Percentiles rank a stretch among this genome's conserved stretches.
These are phyloP conservation scores for Hyles lineata DNA, from an alignment of 2,888 invertebrate genomes.

Conservation along the genomic window DNA sequence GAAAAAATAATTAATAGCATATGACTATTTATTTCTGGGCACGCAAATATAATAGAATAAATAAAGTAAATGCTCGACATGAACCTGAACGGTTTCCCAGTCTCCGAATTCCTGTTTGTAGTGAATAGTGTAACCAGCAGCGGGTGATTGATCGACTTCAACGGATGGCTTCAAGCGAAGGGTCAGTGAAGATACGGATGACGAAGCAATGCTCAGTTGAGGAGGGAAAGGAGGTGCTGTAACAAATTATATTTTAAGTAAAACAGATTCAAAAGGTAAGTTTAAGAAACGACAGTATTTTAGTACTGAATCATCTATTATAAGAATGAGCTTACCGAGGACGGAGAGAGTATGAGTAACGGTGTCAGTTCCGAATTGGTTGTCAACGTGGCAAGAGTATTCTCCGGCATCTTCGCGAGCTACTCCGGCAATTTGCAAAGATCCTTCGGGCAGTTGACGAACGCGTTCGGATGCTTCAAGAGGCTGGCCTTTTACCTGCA, in stretches of 20 bases:
- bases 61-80: conserved; percentile 33
- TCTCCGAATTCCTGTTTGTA: conserved; percentile 98
- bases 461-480: conserved; percentile 93
- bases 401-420: conserved; percentile 96
- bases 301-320: too few relatives aligned
- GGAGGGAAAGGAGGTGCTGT: conserved; percentile 82
- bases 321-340: conserved; percentile 83
- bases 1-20: conserved; percentile 38
- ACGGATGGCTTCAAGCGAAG: conserved; percentile 84
- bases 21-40: background rate
- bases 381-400: conserved; percentile 96
- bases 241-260: background rate
- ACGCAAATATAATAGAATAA: background rate
- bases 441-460: conserved; percentile 94
- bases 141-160: conserved; percentile 92
- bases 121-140: conserved; percentile 95
- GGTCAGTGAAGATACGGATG: conserved; percentile 81
- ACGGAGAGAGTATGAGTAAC: conserved; percentile 95
- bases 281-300: too few relatives aligned
- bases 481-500: conserved; percentile 89
- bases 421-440: conserved; percentile 94
- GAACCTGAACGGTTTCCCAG: conserved; percentile 93
- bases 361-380: conserved; percentile 96
- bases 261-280: background rate
- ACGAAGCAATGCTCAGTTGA: conserved; percentile 77